Base-by-base conservation (phyloP, 2,797 vertebrate genomes). In the Harpagifer antarcticus region DNA sequence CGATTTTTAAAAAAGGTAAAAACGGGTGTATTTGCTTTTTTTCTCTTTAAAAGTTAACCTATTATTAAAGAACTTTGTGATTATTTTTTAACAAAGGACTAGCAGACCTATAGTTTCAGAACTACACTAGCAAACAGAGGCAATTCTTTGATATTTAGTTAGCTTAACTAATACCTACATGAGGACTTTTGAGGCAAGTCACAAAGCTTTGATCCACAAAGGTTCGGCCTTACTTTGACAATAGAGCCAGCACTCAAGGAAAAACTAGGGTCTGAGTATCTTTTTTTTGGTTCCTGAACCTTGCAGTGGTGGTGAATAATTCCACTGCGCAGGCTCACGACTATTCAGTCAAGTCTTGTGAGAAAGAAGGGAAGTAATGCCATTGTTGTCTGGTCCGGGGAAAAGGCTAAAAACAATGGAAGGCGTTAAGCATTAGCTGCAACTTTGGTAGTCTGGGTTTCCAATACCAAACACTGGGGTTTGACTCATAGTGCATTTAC, bases 301-400 rank as follows among this genome's bases (percentile, higher is more conserved):
- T 66, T 68, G 44, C 11, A 72, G 61, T 7, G 33, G n/a, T 52
- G 45, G 23, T 72, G 71, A 74, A 52, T 73, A 86, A 89, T 65
- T 42, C 61, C 27, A 8, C 14, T 19, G 37, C 8, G 23, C 57
- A 62, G 19, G n/a, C 19, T 61, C 9, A 3, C 6, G 57, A 40
- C 59, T 72, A 66, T 70, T 75, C 53, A 81, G 68, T 43, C 67
- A 53, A 31, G 61, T 11, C 42, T 14, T n/a, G 61, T 47, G 42
- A 72, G 42, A 74, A 31, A 75, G 57, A 74, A 16, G 71, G 79
- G 77, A 89, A 87, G 77, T 71, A 69, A 42, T 10, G 53, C 69
- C 70, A 87, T 89, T 81, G 77, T 81, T 85, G 71, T 81, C 78
- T 59, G 49, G n/a, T 52, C 49, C 4, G 2, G 67, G 54, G 69